Evolutionary conservation across 2,797 vertebrate genomes (phyloP).

Genomic region (Morelia viridis): DNA sequence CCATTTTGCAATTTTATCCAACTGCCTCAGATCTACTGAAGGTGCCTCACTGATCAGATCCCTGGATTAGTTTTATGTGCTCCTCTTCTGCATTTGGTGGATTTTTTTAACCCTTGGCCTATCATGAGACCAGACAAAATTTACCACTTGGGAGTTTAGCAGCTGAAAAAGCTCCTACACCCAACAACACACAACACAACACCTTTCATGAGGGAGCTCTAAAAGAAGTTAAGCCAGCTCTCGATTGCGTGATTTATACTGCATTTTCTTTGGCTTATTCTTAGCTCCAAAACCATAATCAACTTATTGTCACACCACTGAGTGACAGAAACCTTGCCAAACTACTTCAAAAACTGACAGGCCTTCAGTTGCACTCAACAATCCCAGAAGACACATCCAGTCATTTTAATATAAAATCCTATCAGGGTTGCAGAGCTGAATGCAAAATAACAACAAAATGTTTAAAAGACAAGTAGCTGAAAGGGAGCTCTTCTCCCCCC

Average conservation of each 20-base stretch:
- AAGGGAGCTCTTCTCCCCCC: constrained; percentile 46
- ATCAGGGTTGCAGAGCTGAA: constrained; percentile 50
- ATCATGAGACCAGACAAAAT: neutral
- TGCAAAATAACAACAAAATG: constrained; percentile 30
- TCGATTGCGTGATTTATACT: constrained; percentile 46
- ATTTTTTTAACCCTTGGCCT: neutral
- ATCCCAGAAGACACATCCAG: constrained; percentile 62
- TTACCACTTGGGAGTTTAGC: neutral
- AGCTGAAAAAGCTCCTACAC: neutral
- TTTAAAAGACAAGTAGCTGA: constrained; percentile 53
- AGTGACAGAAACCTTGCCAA: constrained; percentile 65
- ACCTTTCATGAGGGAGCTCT: constrained; percentile 7
- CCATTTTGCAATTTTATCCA: too few species aligned
- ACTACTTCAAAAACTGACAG: constrained; percentile 67
- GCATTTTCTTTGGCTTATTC: constrained; percentile 62
- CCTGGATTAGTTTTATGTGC: neutral
- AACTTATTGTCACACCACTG: constrained; percentile 56
- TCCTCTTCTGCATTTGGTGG: neutral
- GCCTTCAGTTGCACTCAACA: constrained; percentile 59
- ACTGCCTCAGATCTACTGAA: neutral
- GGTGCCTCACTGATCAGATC: neutral
- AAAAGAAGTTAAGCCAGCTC: constrained; percentile 44
- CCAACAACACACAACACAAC: neutral
- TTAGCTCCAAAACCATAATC: constrained; percentile 62
- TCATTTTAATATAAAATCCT: constrained; percentile 71